Evolutionary conservation across 2,888 invertebrate species (phyloP).

Genomic region (Meiosimyza decipiens): DNA sequence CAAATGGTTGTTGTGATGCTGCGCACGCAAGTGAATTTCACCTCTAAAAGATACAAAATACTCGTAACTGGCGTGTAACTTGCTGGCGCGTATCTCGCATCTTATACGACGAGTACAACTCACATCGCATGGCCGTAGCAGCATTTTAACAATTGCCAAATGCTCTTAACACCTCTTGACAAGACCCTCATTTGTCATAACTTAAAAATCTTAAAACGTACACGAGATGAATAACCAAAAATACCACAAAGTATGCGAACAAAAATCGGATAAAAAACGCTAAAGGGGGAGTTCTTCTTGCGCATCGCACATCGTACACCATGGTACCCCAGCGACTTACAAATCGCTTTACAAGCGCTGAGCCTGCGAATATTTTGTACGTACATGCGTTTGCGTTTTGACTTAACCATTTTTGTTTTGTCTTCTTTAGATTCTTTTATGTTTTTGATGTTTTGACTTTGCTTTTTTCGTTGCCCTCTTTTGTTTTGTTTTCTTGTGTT

Average conservation of each 20-base stretch:
- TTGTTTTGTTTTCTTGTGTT: background rate
- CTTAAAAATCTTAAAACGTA: slow-evolving; percentile 36
- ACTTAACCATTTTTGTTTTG: no score
- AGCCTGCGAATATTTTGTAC: slow-evolving; percentile 6
- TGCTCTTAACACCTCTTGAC: slow-evolving; percentile 52
- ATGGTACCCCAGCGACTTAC: slow-evolving; percentile 5
- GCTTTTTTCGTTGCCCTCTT: no score
- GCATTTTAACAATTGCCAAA: slow-evolving; percentile 36
- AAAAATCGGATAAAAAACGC: background rate
- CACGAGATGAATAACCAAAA: slow-evolving; percentile 5
- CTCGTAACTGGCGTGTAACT: no score
- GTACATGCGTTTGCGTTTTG: slow-evolving; percentile 15
- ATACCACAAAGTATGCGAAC: background rate
- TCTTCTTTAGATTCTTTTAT: no score
- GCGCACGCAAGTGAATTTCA: no score
- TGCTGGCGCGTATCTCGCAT: no score
- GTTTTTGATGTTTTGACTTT: no score
- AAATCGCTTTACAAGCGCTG: slow-evolving; percentile 18
- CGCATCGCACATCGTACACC: background rate
- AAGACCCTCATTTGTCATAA: slow-evolving; percentile 50
- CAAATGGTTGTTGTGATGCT: slow-evolving; percentile 18
- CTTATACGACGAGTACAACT: background rate
- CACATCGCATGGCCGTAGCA: background rate
- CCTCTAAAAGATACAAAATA: no score
- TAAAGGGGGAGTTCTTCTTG: background rate